These are phyloP conservation scores for Jacana jacana DNA, from an alignment of 2,113 vertebrate species.

Conservation along the genomic window DNA sequence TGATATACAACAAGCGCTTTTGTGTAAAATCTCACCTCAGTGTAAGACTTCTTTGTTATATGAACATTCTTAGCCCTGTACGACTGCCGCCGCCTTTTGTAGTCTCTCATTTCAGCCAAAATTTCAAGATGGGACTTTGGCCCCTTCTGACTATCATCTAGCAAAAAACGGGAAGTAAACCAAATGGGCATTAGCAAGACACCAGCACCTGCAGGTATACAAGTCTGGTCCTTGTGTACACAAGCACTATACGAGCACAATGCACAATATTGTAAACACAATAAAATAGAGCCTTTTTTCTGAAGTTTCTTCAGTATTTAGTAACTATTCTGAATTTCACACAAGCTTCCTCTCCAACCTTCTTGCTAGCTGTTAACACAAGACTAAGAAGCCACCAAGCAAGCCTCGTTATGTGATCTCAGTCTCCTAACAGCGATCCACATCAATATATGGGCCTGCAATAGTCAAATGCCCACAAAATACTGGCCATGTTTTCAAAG, in stretches of 20 bases:
- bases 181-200: neutral
- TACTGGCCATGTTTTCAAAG: neutral
- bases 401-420: neutral
- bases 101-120: constrained; percentile 97
- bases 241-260: no score
- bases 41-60: constrained; percentile 98
- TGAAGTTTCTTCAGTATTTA: neutral
- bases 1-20: neutral
- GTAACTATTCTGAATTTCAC: neutral
- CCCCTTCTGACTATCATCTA: constrained; percentile 86
- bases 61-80: constrained; percentile 98
- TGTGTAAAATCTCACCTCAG: constrained; percentile 79
- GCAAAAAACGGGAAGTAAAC: neutral
- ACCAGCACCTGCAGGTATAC: neutral
- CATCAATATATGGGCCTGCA: rapidly evolving
- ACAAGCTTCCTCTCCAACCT: neutral
- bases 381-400: neutral
- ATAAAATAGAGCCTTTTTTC: neutral
- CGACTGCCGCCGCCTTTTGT: constrained; percentile 94
- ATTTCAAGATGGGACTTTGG: constrained; percentile 97
- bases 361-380: neutral
- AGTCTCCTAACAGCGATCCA: neutral
- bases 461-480: neutral
- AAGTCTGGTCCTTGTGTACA: neutral
- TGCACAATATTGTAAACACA: no score